Evolutionary conservation across 2,797 vertebrate genomes (phyloP).

Genomic region (Oreonectes daqikongensis): DNA sequence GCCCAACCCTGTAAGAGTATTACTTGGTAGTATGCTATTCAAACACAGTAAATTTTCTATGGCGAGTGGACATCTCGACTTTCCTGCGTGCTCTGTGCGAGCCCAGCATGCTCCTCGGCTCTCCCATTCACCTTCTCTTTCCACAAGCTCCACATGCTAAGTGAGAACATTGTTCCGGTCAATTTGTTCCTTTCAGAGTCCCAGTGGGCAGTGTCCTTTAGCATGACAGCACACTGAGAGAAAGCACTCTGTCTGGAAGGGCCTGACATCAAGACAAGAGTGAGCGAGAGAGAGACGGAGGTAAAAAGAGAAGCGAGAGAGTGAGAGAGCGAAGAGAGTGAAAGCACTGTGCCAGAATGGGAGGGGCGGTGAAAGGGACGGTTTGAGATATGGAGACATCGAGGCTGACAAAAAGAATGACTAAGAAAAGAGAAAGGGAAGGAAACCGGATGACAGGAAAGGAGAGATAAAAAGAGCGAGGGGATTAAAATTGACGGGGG

Average conservation of each 20-base stretch:
- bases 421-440: conserved; percentile 24
- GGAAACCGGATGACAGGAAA: conserved; percentile 44
- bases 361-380: neutral
- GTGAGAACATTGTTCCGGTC: conserved; percentile 82
- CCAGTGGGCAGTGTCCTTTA: conserved; percentile 76
- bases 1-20: neutral
- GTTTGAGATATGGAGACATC: conserved; percentile 33
- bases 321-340: neutral
- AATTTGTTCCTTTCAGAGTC: conserved; percentile 83
- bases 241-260: conserved; percentile 76
- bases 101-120: conserved; percentile 51
- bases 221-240: conserved; percentile 73
- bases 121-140: conserved; percentile 76
- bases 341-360: conserved; percentile 34
- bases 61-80: conserved; percentile 23
- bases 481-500: conserved; percentile 19
- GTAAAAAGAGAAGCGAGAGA: conserved; percentile 22
- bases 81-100: neutral
- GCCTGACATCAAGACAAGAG: conserved; percentile 67
- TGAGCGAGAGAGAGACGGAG: conserved; percentile 54
- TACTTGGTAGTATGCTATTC: neutral
- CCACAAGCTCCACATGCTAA: conserved; percentile 76
- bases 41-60: neutral
- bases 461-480: conserved; percentile 54
- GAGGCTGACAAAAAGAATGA: conserved; percentile 18